Base-by-base conservation (phyloP, 2,113 vertebrate genomes). In the Platichthys flesus region DNA sequence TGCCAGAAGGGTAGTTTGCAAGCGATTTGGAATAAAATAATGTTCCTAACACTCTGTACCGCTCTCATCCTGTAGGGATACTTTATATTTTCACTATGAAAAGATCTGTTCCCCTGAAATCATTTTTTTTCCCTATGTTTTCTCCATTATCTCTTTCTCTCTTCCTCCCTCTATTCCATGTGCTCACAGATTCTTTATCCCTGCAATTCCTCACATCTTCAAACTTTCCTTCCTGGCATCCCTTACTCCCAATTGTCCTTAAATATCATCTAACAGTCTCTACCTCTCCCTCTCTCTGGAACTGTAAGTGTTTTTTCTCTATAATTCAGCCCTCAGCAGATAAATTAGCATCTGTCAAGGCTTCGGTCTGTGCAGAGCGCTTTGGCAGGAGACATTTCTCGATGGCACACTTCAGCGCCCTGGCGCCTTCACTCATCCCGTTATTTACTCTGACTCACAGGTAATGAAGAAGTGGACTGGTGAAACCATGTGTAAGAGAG, bases 331-430 rank as follows among this genome's bases (percentile, higher is more conserved):
- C 74, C 74, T 81, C 64, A 64, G 85, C 69, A 84, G 67, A 85
- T 77, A 74, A 79, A 90, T 90, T 88, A 89, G 66, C 75, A 81
- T 87, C 84, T 87, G 85, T 83, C 91, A 75, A 61, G 67, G n/a
- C 49, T 65, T 73, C 75, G 64, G 67, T 70, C 73, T 58, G 64
- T 26, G 67, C 77, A 65, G 51, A 75, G 71, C 82, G 87, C 59
- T 80, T 85, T 84, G 82, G 85, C 82, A 84, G 57, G 78, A 63
- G 31, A 66, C 42, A 5, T 26, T 47, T 65, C 78, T 84, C 31
- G 40, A 71, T 85, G 82, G 78, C 71, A 85, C 82, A 87, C 83
- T 81, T 85, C 71, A 79, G 68, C 58, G 47, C 71, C 66, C 76
- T 84, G 83, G 74, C 86, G 88, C 73, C 60, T 81, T 71, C 67